Conservation (phyloP, 2,797 vertebrate genomes). For the Orestias chungarensis region DNA sequence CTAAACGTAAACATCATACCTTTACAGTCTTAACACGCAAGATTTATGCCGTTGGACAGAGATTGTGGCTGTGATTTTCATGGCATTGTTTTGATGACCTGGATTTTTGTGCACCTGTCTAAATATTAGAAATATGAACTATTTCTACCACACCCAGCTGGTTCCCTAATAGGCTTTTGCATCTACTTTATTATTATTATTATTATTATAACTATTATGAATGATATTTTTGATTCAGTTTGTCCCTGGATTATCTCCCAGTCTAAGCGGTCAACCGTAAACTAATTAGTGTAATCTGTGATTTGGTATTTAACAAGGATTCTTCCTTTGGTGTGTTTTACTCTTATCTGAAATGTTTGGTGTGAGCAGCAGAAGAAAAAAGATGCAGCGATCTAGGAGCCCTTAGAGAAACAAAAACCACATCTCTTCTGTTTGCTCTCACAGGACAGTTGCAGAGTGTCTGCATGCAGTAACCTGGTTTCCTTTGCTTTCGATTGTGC, state of each 20-base stretch:
- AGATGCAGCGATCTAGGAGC: conserved; percentile 33
- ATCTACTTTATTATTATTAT: background rate
- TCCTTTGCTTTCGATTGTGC: conserved; percentile 5
- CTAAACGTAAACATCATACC: conserved; percentile 21
- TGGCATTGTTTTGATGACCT: conserved; percentile 71
- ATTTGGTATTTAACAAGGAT: conserved; percentile 28
- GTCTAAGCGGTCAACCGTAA: conserved; percentile 40
- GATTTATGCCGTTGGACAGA: conserved; percentile 23
- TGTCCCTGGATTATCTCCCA: background rate
- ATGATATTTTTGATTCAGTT: background rate
- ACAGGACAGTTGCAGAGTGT: conserved; percentile 39
- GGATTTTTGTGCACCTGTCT: conserved; percentile 16
- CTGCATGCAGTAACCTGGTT: conserved; percentile 20
- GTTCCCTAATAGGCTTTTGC: background rate
- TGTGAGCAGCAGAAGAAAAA: conserved; percentile 33
- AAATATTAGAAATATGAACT: conserved; percentile 49
- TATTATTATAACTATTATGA: too few species aligned
- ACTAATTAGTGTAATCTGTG: conserved; percentile 34
- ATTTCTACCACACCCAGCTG: conserved; percentile 29
- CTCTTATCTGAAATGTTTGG: conserved; percentile 13
- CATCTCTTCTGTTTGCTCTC: background rate
- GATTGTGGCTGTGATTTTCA: conserved; percentile 46
- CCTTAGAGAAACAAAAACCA: conserved; percentile 21
- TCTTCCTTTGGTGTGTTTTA: background rate
- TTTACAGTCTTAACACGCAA: conserved; percentile 19